Base-by-base conservation (phyloP, 2,797 vertebrate genomes). In the Coluber constrictor region DNA sequence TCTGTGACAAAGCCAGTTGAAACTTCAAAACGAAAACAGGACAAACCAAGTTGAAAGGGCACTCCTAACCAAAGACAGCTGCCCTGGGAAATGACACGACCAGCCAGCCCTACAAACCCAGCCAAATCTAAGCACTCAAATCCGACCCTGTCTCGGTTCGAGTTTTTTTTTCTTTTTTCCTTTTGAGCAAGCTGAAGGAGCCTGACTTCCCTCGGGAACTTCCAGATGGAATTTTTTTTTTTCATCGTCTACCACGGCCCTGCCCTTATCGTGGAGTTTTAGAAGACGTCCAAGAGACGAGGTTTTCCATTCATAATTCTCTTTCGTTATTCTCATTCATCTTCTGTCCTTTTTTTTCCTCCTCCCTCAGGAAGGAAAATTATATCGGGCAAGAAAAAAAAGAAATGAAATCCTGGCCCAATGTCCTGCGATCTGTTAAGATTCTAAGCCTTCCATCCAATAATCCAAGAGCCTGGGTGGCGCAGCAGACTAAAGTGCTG, bases 21-120 rank as follows among this genome's bases (percentile, higher is more conserved):
- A 87, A 59, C 61, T 29, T 86, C 79, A 23, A 87, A 63, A 90
- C 0, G 32, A 93, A 51, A 63, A 70, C 18, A 57, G 92, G 89
- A 79, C 89, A 87, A 70, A 54, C 10, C 18, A 89, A 43, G 51
- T 59, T 90, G 86, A 70, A 66, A 70, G 92, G 23, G 25, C 59
- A n/a, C 70, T 66, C n/a, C 79, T 90, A 57, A 90, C 47, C 92
- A 56, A 93, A 90, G 88, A 12, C 92, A 92, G 74, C 88, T 92
- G 88, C 51, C 16, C 23, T 4, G 25, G 88, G 92, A 66, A 86
- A 54, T 25, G 18, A 60, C 59, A 90, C 7, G 6, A 57, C 54
- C n/a, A 43, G 27, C 47, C 89, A 23, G 51, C 83, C 88, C 32
- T 47, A 47, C 11, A 47, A 90, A 60, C 55, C 57, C 27, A 83